These are phyloP conservation scores for Hirtodrosophila trivittata DNA, from an alignment of 2,888 invertebrate genomes.

Conservation along the genomic window DNA sequence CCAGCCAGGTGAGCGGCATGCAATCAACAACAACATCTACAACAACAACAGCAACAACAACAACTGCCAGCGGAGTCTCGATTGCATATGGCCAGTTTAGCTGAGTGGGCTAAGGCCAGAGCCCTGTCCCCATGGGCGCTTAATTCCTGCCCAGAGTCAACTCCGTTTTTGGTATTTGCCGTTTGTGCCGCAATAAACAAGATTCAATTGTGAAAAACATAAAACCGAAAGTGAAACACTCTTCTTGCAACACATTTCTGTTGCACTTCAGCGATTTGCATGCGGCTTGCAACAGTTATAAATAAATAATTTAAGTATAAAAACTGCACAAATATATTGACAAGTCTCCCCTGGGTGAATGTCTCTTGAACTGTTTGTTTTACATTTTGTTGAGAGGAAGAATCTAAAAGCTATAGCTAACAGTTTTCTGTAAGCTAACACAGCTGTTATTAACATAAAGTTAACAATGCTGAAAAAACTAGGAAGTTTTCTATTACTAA, in stretches of 20 bases:
- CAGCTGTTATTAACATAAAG: not conserved
- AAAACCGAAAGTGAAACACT: slow-evolving; percentile 27
- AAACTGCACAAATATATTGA: too few relatives aligned
- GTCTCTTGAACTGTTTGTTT: too few relatives aligned
- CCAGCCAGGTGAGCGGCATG: slow-evolving; percentile 10
- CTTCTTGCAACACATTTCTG: slow-evolving; percentile 47
- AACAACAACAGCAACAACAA: slow-evolving; percentile 8
- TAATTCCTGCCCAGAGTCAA: slow-evolving; percentile 29
- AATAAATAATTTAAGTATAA: not conserved
- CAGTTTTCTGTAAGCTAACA: not conserved
- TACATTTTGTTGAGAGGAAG: too few relatives aligned
- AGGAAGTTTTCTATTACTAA: too few relatives aligned
- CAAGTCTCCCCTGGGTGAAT: too few relatives aligned
- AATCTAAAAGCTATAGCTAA: too few relatives aligned
- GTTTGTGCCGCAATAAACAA: slow-evolving; percentile 10
- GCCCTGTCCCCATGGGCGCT: slow-evolving; percentile 44
- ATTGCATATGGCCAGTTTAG: not conserved
- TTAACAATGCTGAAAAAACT: too few relatives aligned
- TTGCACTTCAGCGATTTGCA: slow-evolving; percentile 53
- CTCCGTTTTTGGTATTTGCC: not conserved
- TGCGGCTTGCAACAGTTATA: slow-evolving; percentile 7
- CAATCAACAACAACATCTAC: slow-evolving; percentile 30
- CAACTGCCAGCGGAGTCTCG: not conserved
- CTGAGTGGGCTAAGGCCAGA: slow-evolving; percentile 36
- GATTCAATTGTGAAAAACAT: slow-evolving; percentile 9